A percentile compares a stretch with the other conserved stretches of the same genome.
phyloP scores from a whole-genome alignment of 1,140 invertebrate species.

The Sminthurinus signatus region DNA sequence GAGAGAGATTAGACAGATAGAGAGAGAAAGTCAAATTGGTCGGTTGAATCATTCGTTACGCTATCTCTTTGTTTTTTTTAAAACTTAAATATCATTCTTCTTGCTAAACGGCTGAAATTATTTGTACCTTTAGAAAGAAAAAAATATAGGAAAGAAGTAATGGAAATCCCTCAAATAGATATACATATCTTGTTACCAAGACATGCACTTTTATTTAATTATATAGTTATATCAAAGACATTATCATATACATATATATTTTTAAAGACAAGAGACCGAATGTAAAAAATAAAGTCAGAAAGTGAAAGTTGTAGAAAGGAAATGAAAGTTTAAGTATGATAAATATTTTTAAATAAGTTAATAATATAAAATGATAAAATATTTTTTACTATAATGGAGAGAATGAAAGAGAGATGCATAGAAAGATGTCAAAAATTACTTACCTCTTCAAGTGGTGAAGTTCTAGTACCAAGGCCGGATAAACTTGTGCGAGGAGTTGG shows the following conservation, averaged over 20 bases:
- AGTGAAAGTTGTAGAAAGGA: constrained; percentile 3
- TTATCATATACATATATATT: no score
- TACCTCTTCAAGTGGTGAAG: constrained; percentile 30
- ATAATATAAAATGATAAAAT: constrained; percentile 2
- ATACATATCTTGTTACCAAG: no score
- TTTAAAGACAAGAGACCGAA: no score
- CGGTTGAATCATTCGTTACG: not conserved
- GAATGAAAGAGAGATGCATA: no score
- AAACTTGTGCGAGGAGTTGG: constrained; percentile 40
- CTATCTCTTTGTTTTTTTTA: not conserved
- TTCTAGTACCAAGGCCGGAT: constrained; percentile 18
- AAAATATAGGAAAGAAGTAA: not conserved
- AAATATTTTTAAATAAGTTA: constrained; percentile 3
- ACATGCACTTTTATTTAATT: no score
- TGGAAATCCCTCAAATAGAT: not conserved
- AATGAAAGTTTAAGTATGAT: constrained; percentile 4
- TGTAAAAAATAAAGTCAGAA: not conserved
- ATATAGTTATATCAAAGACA: no score
- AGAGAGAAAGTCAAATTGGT: constrained; percentile 10
- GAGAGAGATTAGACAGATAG: not conserved
- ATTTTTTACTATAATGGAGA: no score
- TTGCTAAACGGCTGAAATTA: constrained; percentile 34
- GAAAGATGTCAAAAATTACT: constrained; percentile 9
- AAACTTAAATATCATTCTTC: not conserved
- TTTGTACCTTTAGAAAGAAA: constrained; percentile 30